Percentiles rank a stretch among this genome's conserved stretches.
Evolutionary conservation across 92 coral and sea anemone species (phyloP).

Genomic region (Actinernus sp.): DNA sequence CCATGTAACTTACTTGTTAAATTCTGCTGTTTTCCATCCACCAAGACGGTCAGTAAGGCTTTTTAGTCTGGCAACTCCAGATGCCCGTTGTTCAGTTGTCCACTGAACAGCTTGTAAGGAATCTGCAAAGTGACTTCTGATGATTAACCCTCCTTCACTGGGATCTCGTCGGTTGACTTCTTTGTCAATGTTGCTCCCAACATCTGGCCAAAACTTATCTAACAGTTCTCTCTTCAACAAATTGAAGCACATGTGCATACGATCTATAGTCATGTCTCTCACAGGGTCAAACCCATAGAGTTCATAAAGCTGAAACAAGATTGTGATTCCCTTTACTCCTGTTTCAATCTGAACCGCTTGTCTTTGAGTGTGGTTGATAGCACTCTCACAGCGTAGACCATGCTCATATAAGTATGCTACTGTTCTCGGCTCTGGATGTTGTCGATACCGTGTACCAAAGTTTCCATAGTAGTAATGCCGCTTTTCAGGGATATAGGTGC

Average conservation of each 20-base stretch:
- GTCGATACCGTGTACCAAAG: slow-evolving; percentile 41
- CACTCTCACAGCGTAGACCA: slow-evolving; percentile 46
- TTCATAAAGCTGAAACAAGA: slow-evolving; percentile 29
- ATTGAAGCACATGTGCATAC: slow-evolving; percentile 71
- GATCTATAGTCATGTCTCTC: slow-evolving; percentile 60
- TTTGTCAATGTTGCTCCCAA: slow-evolving; percentile 27
- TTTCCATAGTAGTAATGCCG: slow-evolving; percentile 52
- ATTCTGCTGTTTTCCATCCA: slow-evolving; percentile 36
- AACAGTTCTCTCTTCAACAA: slow-evolving; percentile 54
- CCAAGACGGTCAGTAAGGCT: slow-evolving; percentile 21
- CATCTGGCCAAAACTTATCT: slow-evolving; percentile 67
- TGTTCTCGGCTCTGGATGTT: slow-evolving; percentile 23
- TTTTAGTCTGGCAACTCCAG: slow-evolving; percentile 12
- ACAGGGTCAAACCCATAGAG: slow-evolving; percentile 71
- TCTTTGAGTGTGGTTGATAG: slow-evolving; percentile 29
- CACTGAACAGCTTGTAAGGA: slow-evolving; percentile 8
- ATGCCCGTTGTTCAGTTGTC: slow-evolving; percentile 16
- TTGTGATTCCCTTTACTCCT: slow-evolving; percentile 67
- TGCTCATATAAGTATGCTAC: slow-evolving; percentile 35
- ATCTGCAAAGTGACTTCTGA: slow-evolving; percentile 6
- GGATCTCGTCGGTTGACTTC: slow-evolving; percentile 46
- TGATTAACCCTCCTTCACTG: slow-evolving; percentile 46
- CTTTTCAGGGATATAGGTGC: slow-evolving; percentile 32
- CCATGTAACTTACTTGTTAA: slow-evolving; percentile 9
- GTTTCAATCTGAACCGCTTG: slow-evolving; percentile 40